Evolutionary conservation across 1,140 invertebrate genomes (phyloP).

Genomic region (Procambarus clarkii): DNA sequence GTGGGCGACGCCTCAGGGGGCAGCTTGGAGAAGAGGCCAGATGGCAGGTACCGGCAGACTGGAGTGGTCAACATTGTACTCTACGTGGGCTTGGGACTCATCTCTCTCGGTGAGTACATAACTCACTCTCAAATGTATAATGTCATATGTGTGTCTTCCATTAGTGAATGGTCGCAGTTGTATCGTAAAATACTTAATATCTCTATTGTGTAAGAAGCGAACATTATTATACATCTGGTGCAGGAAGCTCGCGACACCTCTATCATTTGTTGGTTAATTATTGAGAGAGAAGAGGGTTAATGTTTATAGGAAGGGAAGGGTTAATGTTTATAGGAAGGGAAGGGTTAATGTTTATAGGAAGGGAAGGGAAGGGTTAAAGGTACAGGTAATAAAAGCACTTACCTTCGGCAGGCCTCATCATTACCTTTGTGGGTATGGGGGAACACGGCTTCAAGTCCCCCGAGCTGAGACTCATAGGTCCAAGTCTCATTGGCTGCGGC

Average conservation of each 20-base stretch:
- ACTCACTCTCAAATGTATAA: neutral
- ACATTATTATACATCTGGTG: too few relatives aligned
- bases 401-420: conserved; percentile 80
- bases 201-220: too few relatives aligned
- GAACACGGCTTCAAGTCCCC: conserved; percentile 89
- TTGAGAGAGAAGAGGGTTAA: too few relatives aligned
- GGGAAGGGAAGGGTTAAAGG: too few relatives aligned
- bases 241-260: too few relatives aligned
- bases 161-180: too few relatives aligned
- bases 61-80: conserved; percentile 83
- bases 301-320: too few relatives aligned
- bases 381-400: neutral
- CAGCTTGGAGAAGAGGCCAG: conserved; percentile 31
- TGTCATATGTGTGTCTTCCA: neutral
- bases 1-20: conserved; percentile 1
- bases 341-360: too few relatives aligned
- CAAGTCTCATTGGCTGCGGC: conserved; percentile 82
- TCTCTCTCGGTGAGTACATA: conserved; percentile 80
- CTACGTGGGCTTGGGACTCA: conserved; percentile 89
- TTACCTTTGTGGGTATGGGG: conserved; percentile 91
- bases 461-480: conserved; percentile 88
- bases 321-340: neutral
- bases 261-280: too few relatives aligned
- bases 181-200: too few relatives aligned
- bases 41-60: conserved; percentile 74